phyloP scores from a whole-genome alignment of 2,797 vertebrate genomes.

The Clarias fuscus region DNA sequence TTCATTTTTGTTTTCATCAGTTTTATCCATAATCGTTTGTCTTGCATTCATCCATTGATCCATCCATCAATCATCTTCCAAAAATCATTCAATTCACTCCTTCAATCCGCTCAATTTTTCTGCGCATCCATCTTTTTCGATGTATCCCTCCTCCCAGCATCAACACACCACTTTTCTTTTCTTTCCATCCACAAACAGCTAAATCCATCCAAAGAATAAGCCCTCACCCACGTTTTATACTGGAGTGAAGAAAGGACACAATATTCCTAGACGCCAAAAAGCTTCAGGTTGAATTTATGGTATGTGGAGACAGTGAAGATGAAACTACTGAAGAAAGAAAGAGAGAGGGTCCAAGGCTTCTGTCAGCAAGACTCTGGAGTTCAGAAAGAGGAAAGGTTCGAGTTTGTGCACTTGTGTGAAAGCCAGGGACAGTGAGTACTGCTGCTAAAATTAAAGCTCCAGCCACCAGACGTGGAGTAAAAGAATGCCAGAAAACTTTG shows the following conservation, averaged over 20 bases:
- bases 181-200: neutral
- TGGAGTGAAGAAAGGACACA: neutral
- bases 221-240: neutral
- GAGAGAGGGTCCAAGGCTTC: neutral
- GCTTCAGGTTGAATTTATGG: neutral
- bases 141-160: too few species aligned
- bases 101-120: neutral
- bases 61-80: neutral
- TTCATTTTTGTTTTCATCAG: neutral
- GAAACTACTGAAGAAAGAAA: neutral
- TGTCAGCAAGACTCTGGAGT: slow-evolving; percentile 5
- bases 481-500: neutral
- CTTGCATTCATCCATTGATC: neutral
- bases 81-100: neutral
- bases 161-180: neutral
- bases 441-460: slow-evolving; percentile 11
- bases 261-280: neutral
- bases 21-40: neutral
- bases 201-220: neutral
- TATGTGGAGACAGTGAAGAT: neutral
- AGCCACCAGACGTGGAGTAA: neutral
- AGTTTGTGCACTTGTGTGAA: neutral
- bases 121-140: neutral
- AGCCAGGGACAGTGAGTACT: neutral
- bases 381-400: neutral